Evolutionary conservation across 2,797 vertebrate species (phyloP), one percentile per base, ranked within the genome.

Genomic region (Myoxocephalus aenaeus): DNA sequence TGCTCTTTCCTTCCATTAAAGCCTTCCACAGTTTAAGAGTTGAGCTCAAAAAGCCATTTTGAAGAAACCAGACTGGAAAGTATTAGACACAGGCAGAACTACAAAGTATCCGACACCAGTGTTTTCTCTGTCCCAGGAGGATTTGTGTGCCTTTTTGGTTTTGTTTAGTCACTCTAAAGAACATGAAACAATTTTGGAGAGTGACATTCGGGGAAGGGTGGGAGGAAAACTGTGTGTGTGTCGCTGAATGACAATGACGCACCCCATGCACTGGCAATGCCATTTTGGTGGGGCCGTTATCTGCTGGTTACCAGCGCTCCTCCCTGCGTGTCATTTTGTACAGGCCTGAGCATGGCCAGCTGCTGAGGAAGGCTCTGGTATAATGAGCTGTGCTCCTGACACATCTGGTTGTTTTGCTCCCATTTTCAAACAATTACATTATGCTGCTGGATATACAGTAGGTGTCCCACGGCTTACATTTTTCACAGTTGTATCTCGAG

Each of bases 151-250:
- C 78, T 90, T 90, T 32, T 90, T 84, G 84, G 79, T 90, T 93
- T 93, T 91, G 88, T 93, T 91, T 90, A 90, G 90, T 91, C 79
- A 25, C 86, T 88, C 77, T 77, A 75, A 88, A 90, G 81, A 93
- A 92, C 88, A 91, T 90, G 73, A 89, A 90, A 91, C 86, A 57
- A 83, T 93, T 87, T 89, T 65, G 63, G 69, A 87, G 90, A 84
- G 73, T 87, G 87, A 89, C 89, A 75, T 56, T 73, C 34, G 69
- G 69, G 73, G 5, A 13, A 10, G 40, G 34, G 8, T 27, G 38
- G 51, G 0, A 73, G 75, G 71, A 76, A 50, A 70, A 79, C 79
- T 86, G 51, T 70, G 61, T 80, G 65, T 36, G 44, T 9, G 75
- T 18, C n/a, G n/a, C n/a, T 84, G 81, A 80, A 82, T 86, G 79